Evolutionary conservation across 2,888 invertebrate species (phyloP), one percentile per base, ranked within the genome.

Genomic region (Labia minor): DNA sequence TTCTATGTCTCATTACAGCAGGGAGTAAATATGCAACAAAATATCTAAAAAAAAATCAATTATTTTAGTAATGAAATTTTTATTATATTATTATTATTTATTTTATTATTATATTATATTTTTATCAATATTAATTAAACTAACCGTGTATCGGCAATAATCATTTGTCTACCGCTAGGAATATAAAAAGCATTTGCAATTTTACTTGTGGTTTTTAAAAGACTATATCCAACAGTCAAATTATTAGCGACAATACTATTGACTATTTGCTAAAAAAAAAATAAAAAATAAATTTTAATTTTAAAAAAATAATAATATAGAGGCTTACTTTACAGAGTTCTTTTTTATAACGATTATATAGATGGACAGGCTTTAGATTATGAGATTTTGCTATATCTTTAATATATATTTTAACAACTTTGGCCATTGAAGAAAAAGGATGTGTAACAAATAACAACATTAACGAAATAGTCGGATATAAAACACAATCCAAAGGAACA

Each of bases 111-210:
- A n/a, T n/a, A n/a, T n/a, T n/a, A n/a, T n/a, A n/a, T n/a, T n/a
- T n/a, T n/a, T n/a, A n/a, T 49, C 49, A 49, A 26, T 6, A 8
- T 10, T 49, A 49, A 49, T 49, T 14, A 16, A 49, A 49, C 49
- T 49, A 16, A 49, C 66, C 86, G 85, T 49, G 85, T 83, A 72
- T 90, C 88, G 74, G 87, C 86, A 0, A 82, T 81, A 67, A 88
- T 79, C 67, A 88, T 87, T 73, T 89, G 86, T 73, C 85, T 82
- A 8, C 85, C 84, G 37, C 86, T 86, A 19, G 82, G 81, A 72
- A 85, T 89, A 0, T 87, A 89, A 66, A 90, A 82, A 68, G 87
- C 85, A 71, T 84, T 81, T 0, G 86, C 84, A 1, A 87, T 76
- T 73, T 84, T 83, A 11, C 84, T 78, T 65, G 87, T 76, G 0